Base-by-base conservation (phyloP, 2,888 invertebrate genomes). In the Eupithecia inturbata region DNA sequence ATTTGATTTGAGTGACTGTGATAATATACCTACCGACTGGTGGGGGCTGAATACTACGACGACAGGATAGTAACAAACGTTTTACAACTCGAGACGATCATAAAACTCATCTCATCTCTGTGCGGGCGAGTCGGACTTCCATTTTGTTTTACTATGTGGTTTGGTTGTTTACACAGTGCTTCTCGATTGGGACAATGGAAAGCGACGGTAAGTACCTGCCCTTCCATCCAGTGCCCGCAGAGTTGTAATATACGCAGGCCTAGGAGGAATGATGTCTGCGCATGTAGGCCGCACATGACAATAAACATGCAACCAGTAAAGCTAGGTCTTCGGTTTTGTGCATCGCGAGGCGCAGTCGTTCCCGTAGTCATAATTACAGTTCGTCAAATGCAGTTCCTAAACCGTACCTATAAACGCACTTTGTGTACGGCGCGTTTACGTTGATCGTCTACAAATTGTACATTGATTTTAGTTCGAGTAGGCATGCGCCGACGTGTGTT, bases 61-160 rank as follows among this genome's bases (percentile, higher is more conserved):
- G 69, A 88, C 88, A 92, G 90, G 91, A 93, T 94, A 94, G 94
- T 93, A 73, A 71, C 72, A 76, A 94, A 93, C 91, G 91, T 93
- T 94, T 93, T 95, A 95, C 94, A 90, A 95, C 92, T 93, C 86
- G 86, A 88, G 87, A 85, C 74, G 91, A 87, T 89, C 88, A 91
- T 92, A 92, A 92, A 93, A 90, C 87, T 91, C 91, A 91, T 92
- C 87, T 91, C 91, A 91, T 92, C 90, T 92, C 89, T 83, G 87
- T 87, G 89, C 91, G 90, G 89, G 86, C 91, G 88, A 90, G 87
- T 87, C 85, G 86, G 89, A 91, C 94, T 91, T 93, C 94, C 94
- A 94, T 94, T 94, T 94, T 94, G 94, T 94, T 93, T 91, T 93
- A 93, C 89, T 92, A 93, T 93, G 92, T 90, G 92, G 90, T 89